These are phyloP conservation scores for Progne subis DNA, from an alignment of 2,113 vertebrate genomes.

Conservation along the genomic window DNA sequence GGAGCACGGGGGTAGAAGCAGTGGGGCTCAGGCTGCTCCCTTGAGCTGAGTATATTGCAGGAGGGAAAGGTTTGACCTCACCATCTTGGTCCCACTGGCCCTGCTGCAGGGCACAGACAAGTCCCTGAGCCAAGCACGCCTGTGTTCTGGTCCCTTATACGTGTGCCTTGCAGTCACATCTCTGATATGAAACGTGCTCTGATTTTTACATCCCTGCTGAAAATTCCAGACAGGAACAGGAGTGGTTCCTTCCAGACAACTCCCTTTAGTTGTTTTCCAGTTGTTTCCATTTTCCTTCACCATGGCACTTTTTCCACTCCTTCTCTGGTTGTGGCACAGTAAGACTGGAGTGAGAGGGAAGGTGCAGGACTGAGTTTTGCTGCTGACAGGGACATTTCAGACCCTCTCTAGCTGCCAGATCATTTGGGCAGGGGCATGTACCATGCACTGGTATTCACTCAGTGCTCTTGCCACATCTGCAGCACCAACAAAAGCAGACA, in stretches of 20 bases:
- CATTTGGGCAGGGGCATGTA: fast-evolving
- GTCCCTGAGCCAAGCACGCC: background rate
- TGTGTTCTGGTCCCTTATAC: background rate
- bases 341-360: background rate
- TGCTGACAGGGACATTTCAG: background rate
- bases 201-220: background rate
- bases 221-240: background rate
- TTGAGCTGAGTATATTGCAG: fast-evolving
- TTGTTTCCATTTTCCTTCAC: background rate
- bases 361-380: background rate
- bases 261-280: background rate
- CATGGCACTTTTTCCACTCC: background rate
- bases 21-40: background rate
- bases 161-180: fast-evolving
- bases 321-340: background rate
- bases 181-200: background rate
- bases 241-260: background rate
- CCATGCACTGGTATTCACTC: no score
- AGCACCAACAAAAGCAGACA: background rate
- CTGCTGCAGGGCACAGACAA: background rate
- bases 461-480: background rate
- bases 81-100: fast-evolving
- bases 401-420: background rate
- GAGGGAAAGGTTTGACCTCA: background rate
- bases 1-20: fast-evolving